phyloP scores from a whole-genome alignment of 1,140 invertebrate genomes.

The Limonius californicus region DNA sequence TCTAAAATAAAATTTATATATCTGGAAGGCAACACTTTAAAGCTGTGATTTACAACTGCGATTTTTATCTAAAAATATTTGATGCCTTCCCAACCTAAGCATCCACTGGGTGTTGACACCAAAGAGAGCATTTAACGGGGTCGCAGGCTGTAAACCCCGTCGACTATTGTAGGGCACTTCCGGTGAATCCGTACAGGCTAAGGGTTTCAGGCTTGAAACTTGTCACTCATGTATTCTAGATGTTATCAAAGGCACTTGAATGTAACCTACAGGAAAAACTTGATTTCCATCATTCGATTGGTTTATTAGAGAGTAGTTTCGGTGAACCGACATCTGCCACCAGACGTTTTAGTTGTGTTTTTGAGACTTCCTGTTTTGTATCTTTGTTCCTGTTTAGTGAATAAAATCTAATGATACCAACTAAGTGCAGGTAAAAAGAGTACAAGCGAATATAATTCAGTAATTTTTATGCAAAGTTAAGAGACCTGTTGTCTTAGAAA shows the following conservation, averaged over 20 bases:
- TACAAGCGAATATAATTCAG: no score
- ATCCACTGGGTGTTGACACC: no score
- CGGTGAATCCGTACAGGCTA: background rate
- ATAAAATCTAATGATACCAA: no score
- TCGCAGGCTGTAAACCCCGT: no score
- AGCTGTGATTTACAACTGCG: background rate
- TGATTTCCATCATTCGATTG: background rate
- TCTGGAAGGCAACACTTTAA: background rate
- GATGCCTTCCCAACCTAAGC: no score
- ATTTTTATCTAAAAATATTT: no score
- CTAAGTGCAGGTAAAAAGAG: no score
- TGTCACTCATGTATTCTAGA: background rate
- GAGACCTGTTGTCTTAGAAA: no score
- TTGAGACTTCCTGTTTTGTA: background rate
- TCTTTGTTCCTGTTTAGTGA: background rate
- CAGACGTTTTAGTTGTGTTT: background rate
- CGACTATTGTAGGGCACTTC: no score
- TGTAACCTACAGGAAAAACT: background rate
- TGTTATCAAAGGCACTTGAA: background rate
- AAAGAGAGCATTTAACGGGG: no score
- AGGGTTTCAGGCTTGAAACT: background rate
- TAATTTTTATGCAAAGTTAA: no score
- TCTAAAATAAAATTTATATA: background rate
- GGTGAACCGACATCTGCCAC: background rate
- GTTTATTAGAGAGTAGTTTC: background rate